Base-by-base conservation (phyloP, 2,797 vertebrate species). In the Characodon lateralis region DNA sequence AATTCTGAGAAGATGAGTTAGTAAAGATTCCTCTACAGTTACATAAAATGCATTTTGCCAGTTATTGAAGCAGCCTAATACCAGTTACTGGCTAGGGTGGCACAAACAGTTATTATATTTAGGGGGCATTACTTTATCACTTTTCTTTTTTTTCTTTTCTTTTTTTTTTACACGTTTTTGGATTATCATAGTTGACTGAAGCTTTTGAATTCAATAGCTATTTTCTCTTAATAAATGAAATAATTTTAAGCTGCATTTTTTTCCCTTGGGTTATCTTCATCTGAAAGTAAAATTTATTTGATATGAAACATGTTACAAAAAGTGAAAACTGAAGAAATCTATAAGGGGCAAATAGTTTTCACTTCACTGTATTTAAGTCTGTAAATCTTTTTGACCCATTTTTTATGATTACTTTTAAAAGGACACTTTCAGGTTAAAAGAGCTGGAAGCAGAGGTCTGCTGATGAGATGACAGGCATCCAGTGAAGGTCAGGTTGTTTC, bases 401-500 rank as follows among this genome's bases (percentile, higher is more conserved):
- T 14, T 50, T 50, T 18, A 31, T 68, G 72, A 48, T 75, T 7
- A 28, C 46, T 58, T 28, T 16, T 46, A 20, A 18, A n/a, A 24
- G 20, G 43, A 35, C 10, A 39, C 43, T 2, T 71, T 78, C 26
- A 80, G 46, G 72, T 39, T 51, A 41, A 72, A 80, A 78, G 31
- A 59, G 43, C 41, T 74, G 41, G 68, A 77, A 56, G 78, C 46
- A 58, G 72, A 71, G 7, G 41, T 61, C 61, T 72, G 68, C 13
- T 72, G 82, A 63, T 84, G 22, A 76, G 87, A 75, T 65, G 83
- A 68, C 86, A 73, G 85, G 73, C 85, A 76, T 78, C 18, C 56
- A 72, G 77, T 87, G 89, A 94, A 94, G 93, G 94, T 94, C 90
- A 93, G 31, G 35, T 58, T 79, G 78, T 82, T 84, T 31, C 72